Evolutionary conservation across 2,888 invertebrate genomes (phyloP), one percentile per base, ranked within the genome.

Genomic region (Aromia moschata): DNA sequence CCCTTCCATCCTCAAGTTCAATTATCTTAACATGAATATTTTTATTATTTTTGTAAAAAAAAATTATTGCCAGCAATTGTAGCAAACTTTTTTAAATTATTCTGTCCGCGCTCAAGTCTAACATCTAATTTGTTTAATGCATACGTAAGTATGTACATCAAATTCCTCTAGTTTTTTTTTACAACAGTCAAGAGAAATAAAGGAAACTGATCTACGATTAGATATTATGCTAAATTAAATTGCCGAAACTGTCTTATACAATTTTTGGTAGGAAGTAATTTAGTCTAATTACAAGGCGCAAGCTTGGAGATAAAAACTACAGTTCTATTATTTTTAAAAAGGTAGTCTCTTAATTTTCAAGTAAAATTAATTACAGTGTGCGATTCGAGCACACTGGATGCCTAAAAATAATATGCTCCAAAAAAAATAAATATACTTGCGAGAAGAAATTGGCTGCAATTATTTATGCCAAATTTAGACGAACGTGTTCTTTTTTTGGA

Each of bases 181-280:
- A 25, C 4, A 25, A 25, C 25, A 25, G 3, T 25, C 43, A 43
- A 10, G 20, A 4, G 11, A 25, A 43, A 18, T 43, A 43, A 20
- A 11, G 20, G 10, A 11, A 43, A 25, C 20, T 43, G 43, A 43
- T 43, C 12, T 7, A 11, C 18, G 9, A 18, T 11, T 12, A 25
- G 43, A 43, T 18, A 43, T 43, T 43, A 12, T 43, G 43, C 11
- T 43, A n/a, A 43, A 25, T 43, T 40, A 40, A 40, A 17, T 20
- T 20, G 18, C 43, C 25, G 25, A 43, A 16, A 20, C 25, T 43
- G 10, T 43, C 25, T 43, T 43, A 43, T 40, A 16, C 25, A 43
- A 43, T 43, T 25, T 43, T 43, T 25, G 25, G 43, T 43, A n/a
- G 43, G 43, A 43, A 43, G 43, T 43, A 43, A 43, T 43, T 43